Base-by-base conservation (phyloP, 2,113 vertebrate species). In the Apteryx owenii region DNA sequence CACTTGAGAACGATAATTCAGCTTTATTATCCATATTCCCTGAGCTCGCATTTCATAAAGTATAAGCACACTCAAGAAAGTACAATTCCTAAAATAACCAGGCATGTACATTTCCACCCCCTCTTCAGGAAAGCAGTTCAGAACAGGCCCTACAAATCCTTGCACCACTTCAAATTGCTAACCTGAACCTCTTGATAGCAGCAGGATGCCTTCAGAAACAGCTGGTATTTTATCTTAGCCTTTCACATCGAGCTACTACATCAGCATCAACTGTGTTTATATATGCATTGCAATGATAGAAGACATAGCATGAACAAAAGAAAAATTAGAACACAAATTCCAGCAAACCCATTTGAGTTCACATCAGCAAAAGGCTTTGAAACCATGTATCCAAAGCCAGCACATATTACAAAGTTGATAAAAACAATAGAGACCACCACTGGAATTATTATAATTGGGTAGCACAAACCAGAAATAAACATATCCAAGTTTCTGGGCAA, bases 191-290 rank as follows among this genome's bases (percentile, higher is more conserved):
- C 94, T 94, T 79, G 89, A 95, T 75, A 96, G 86, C 91, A 96
- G 97, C 85, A 91, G 81, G 93, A 1, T 81, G 89, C 88, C 93
- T 95, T 95, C 58, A 95, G 78, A 88, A 97, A 91, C 91, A 96
- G 85, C 85, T 95, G 92, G 88, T 60, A 93, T 93, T 96, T 93
- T 93, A 22, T 93, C 78, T 96, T 87, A 91, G 94, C 91, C 94
- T 95, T 91, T 98, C 88, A 89, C 76, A 89, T 82, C 81, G 85
- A 91, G 62, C 83, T 96, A 93, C 92, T 90, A 93, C 96, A 94
- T 82, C 46, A 83, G 44, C 56, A 95, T 88, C 80, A 90, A 36
- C 44, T 2, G 5, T 79, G 78, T 89, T 97, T 87, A 88, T 81
- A 62, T 3, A 90, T 73, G 93, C 93, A 86, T 77, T 93, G 94